Evolutionary conservation across 2,797 vertebrate genomes (phyloP).

Genomic region (Urocyon cinereoargenteus): DNA sequence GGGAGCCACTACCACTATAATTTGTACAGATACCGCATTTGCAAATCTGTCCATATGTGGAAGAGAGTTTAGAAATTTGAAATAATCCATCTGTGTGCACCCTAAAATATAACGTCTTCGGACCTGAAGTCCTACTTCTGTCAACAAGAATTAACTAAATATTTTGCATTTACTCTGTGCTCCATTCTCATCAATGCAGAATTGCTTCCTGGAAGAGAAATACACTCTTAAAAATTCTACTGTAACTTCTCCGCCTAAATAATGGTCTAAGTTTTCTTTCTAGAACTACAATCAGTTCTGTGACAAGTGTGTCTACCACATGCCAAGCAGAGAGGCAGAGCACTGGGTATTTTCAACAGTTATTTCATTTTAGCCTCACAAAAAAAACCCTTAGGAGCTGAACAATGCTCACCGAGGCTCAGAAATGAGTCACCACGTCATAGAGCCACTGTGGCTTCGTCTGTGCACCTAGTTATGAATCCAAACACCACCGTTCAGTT

Average conservation of each 20-base stretch:
- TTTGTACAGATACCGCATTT: background rate
- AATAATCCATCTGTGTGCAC: background rate
- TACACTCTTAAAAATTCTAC: background rate
- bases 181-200: background rate
- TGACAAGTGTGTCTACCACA: background rate
- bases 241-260: background rate
- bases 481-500: accelerated
- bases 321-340: background rate
- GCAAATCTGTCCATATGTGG: background rate
- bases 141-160: slow-evolving; percentile 39
- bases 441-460: background rate
- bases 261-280: background rate
- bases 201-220: background rate
- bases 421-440: background rate
- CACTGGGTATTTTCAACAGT: background rate
- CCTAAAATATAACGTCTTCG: background rate
- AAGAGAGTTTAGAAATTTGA: background rate
- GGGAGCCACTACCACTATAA: background rate
- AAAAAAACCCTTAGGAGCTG: background rate
- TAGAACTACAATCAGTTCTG: background rate
- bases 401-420: background rate
- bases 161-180: background rate
- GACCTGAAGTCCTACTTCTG: slow-evolving; percentile 18
- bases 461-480: background rate
- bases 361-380: background rate